Evolutionary conservation across 2,797 vertebrate species (phyloP), one percentile per base, ranked within the genome.

Genomic region (Pyrocephalus nanus): DNA sequence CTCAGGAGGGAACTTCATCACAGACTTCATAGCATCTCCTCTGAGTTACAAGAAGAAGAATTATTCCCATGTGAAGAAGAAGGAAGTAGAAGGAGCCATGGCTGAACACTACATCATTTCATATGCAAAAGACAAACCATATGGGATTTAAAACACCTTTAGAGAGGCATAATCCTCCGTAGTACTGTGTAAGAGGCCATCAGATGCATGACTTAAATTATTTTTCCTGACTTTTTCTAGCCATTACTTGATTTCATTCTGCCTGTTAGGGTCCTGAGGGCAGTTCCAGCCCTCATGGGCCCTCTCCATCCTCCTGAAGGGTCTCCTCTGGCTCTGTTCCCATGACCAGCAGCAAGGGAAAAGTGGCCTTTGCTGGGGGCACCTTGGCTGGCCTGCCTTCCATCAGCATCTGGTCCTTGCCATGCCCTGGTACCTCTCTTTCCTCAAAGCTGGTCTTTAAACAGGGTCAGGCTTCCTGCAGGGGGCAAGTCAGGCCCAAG

Each of bases 351-450:
- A 2, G 12, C 0, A 0, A 16, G 17, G 9, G 32, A 5, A 11
- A 0, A 1, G 12, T 27, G 27, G 27, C 7, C n/a, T 43, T 5
- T 51, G 48, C 40, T 32, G 38, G 38, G 13, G 43, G 65, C 47
- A 62, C 29, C 32, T 57, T 0, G 0, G 6, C 17, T 61, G 61
- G 4, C 22, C 17, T 62, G 20, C 11, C 11, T 43, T 61, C 4
- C 0, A 3, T 22, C 48, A 69, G 23, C n/a, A 51, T 20, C 40
- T 1, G 1, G 23, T 21, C 40, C 9, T 65, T 0, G 0, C 40
- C 1, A 1, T 40, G 47, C 8, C 30, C 45, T n/a, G 30, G 15
- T 11, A 34, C 9, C 1, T 2, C 15, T 30, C 26, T 12, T 61
- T 61, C 51, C 38, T 66, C 55, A 70, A 23, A 66, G 11, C 22